Conservation (phyloP, 2,888 invertebrate genomes). For the Sturmia bella region DNA sequence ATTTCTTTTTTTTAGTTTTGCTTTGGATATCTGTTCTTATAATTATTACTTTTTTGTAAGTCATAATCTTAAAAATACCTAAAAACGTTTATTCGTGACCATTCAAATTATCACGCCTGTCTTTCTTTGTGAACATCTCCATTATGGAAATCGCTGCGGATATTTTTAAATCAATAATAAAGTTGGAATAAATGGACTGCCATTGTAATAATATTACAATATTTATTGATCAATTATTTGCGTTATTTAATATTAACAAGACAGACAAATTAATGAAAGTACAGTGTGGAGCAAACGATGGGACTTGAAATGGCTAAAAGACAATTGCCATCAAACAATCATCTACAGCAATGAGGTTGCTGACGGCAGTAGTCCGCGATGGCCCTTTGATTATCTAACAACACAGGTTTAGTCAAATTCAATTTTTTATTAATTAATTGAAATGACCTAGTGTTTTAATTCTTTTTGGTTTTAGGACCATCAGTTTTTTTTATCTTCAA, state of each 20-base stretch:
- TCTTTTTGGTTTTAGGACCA: too few relatives aligned
- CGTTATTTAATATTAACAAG: slow-evolving; percentile 41
- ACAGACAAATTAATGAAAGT: not conserved
- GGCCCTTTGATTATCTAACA: too few relatives aligned
- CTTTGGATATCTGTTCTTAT: not conserved
- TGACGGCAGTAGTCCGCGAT: too few relatives aligned
- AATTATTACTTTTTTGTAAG: not conserved
- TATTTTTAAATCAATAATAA: slow-evolving; percentile 57
- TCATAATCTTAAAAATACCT: not conserved
- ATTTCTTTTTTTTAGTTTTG: too few relatives aligned
- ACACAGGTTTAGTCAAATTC: too few relatives aligned
- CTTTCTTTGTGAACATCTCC: slow-evolving; percentile 20
- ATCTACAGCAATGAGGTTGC: not conserved
- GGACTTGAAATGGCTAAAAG: not conserved
- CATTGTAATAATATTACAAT: slow-evolving; percentile 59
- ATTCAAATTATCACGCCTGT: slow-evolving; percentile 38
- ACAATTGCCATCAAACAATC: not conserved
- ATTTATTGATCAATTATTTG: slow-evolving; percentile 57
- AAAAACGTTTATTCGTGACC: slow-evolving; percentile 44
- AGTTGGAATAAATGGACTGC: slow-evolving; percentile 31
- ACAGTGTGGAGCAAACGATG: slow-evolving; percentile 4
- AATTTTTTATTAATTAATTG: too few relatives aligned
- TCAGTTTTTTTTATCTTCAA: too few relatives aligned
- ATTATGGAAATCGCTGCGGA: slow-evolving; percentile 47
- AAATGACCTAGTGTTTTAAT: too few relatives aligned